These are phyloP conservation scores for Symphodus melops DNA, from an alignment of 2,113 vertebrate genomes.

Conservation along the genomic window DNA sequence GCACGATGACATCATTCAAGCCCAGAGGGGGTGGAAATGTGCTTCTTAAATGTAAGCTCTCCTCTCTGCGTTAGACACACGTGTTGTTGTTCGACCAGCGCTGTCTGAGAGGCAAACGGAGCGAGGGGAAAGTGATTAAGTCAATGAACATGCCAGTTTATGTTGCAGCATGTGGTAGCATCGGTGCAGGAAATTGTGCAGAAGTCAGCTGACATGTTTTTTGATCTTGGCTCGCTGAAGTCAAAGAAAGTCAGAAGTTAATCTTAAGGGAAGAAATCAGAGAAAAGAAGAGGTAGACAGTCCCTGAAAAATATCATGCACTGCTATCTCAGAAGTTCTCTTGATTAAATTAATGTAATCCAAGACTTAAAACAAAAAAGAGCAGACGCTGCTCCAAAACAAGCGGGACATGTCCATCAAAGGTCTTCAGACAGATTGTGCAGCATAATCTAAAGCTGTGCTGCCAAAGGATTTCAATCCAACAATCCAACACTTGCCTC, in stretches of 20 bases:
- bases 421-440: background rate
- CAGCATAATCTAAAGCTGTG: background rate
- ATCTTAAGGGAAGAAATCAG: background rate
- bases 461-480: background rate
- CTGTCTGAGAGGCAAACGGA: conserved; percentile 21
- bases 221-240: background rate
- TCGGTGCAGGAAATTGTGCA: background rate
- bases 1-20: conserved; percentile 41
- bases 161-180: background rate
- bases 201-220: background rate
- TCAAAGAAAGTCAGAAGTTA: conserved; percentile 1
- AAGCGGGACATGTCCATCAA: background rate
- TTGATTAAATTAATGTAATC: background rate
- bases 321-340: background rate
- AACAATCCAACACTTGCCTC: background rate
- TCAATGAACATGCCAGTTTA: background rate
- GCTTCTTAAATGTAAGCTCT: conserved; percentile 21
- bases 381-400: background rate
- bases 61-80: conserved; percentile 37
- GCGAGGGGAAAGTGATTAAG: background rate
- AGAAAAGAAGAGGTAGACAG: background rate
- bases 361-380: background rate
- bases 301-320: background rate
- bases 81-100: conserved; percentile 20
- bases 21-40: conserved; percentile 14